Conservation (phyloP, 2,797 vertebrate genomes). For the Simalia tracyae region DNA sequence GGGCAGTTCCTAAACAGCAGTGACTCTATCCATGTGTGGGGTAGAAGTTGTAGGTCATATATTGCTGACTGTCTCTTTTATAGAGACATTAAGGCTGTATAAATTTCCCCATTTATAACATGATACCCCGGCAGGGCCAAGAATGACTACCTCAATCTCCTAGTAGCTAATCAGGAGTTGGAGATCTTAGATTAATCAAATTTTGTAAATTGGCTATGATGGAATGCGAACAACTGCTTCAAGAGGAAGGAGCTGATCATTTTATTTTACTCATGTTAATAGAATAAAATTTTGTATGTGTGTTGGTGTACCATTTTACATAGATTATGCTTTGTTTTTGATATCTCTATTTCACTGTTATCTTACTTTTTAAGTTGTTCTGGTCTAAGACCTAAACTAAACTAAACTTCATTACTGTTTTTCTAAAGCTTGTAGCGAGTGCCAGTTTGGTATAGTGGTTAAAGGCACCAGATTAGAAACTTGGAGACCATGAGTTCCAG, state of each 20-base stretch:
- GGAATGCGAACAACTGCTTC: background rate
- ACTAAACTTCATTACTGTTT: background rate
- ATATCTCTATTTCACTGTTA: too few relatives aligned
- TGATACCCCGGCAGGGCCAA: background rate
- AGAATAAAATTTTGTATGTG: background rate
- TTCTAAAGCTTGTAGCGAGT: background rate
- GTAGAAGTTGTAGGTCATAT: background rate
- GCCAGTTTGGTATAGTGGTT: background rate
- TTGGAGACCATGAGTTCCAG: background rate
- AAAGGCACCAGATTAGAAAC: background rate
- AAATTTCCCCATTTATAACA: background rate
- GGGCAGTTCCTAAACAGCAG: background rate
- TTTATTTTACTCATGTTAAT: background rate
- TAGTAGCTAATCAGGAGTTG: background rate
- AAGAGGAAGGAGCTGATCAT: background rate
- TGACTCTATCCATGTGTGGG: background rate
- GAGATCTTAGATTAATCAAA: background rate
- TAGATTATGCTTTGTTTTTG: too few relatives aligned
- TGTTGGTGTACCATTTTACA: too few relatives aligned
- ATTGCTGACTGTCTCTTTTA: background rate
- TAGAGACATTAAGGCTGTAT: background rate
- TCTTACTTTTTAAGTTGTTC: background rate
- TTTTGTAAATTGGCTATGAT: background rate
- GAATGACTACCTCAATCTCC: background rate
- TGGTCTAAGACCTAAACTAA: background rate